Percentiles rank a stretch among this genome's conserved stretches.
Evolutionary conservation across 2,113 vertebrate genomes (phyloP).

Genomic region (Sisor rabdophorus): DNA sequence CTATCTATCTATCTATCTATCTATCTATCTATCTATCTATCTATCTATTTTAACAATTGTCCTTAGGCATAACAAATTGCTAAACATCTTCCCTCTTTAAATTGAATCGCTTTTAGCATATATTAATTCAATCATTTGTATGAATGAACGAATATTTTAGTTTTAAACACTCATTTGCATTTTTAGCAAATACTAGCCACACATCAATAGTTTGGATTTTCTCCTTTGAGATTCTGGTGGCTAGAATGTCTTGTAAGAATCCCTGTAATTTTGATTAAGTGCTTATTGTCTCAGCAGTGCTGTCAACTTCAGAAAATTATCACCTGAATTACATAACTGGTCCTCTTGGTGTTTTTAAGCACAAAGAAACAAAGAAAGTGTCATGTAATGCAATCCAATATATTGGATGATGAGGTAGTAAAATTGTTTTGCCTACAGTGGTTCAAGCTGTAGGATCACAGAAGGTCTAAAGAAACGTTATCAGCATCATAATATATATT

Average conservation of each 20-base stretch:
- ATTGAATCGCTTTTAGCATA: neutral
- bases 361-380: conserved; percentile 2
- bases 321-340: neutral
- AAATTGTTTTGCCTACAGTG: too few species aligned
- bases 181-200: neutral
- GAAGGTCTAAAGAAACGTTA: too few species aligned
- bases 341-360: conserved; percentile 1
- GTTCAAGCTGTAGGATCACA: too few species aligned
- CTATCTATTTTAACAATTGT: conserved; percentile 2
- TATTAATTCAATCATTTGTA: neutral
- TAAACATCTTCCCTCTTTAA: neutral
- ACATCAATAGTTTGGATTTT: neutral
- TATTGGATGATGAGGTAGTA: neutral
- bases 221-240: neutral
- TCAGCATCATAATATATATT: too few species aligned
- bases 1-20: too few species aligned
- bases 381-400: neutral
- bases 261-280: conserved; percentile 6
- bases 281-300: neutral
- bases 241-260: conserved; percentile 5
- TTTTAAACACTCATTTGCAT: neutral
- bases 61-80: neutral
- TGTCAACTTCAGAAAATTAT: neutral
- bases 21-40: too few species aligned
- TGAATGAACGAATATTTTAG: too few species aligned